A percentile compares a stretch with the other conserved stretches of the same genome.
These are phyloP conservation scores for Monodelphis domestica DNA, from an alignment of 2,797 vertebrate genomes.

Conservation along the genomic window DNA sequence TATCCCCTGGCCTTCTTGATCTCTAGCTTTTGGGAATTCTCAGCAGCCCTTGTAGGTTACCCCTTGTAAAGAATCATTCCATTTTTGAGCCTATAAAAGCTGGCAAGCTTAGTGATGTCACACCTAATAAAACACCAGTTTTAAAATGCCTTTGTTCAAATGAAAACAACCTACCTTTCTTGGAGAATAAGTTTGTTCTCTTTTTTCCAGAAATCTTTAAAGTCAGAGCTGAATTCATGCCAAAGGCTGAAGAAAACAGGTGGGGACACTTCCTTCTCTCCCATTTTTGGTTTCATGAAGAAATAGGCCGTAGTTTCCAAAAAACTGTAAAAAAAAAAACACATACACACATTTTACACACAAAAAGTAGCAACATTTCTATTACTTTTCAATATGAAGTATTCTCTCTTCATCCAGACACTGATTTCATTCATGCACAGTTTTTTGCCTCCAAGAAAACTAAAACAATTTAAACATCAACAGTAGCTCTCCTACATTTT, in stretches of 20 bases:
- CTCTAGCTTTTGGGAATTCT: constrained; percentile 27
- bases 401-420: constrained; percentile 53
- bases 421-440: constrained; percentile 58
- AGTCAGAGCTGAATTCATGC: constrained; percentile 98
- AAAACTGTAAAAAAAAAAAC: constrained; percentile 89
- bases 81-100: constrained; percentile 52
- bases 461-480: constrained; percentile 4
- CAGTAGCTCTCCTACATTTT: constrained; percentile 1
- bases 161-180: constrained; percentile 89
- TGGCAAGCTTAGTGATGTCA: constrained; percentile 39
- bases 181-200: constrained; percentile 96
- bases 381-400: constrained; percentile 48
- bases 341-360: constrained; percentile 56
- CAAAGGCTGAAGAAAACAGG: constrained; percentile 95
- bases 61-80: constrained; percentile 19
- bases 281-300: constrained; percentile 94
- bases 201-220: constrained; percentile 98
- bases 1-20: background rate
- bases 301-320: constrained; percentile 93
- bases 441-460: constrained; percentile 29
- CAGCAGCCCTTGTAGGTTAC: constrained; percentile 24
- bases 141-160: constrained; percentile 79
- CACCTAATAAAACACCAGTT: constrained; percentile 62
- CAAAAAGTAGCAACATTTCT: constrained; percentile 67
- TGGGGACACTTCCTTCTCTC: constrained; percentile 96